phyloP scores from a whole-genome alignment of 2,888 invertebrate genomes.

The Agriopis marginaria region DNA sequence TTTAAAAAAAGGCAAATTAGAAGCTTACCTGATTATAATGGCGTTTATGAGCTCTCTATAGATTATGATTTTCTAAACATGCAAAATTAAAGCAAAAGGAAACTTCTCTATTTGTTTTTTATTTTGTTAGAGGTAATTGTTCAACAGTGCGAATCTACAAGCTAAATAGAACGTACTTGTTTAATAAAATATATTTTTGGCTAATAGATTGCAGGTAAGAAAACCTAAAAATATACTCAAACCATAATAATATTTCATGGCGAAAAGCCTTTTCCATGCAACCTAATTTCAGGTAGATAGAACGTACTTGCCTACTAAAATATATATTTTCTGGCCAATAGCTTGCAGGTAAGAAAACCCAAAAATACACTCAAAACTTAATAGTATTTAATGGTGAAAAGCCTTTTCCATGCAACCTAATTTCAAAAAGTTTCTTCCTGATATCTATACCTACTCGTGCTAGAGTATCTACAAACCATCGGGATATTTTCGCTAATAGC shows the following conservation, averaged over 20 bases:
- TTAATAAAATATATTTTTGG: too few relatives aligned
- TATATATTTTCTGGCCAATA: background rate
- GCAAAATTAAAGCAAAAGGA: too few relatives aligned
- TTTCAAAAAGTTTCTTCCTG: background rate
- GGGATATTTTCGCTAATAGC: slow-evolving; percentile 44
- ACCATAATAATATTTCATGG: background rate
- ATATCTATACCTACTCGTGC: slow-evolving; percentile 3
- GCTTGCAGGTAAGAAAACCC: background rate
- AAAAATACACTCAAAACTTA: background rate
- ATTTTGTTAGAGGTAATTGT: too few relatives aligned
- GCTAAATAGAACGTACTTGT: too few relatives aligned
- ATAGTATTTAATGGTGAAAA: background rate
- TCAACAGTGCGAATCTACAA: too few relatives aligned
- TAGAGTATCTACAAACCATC: slow-evolving; percentile 30
- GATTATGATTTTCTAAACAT: too few relatives aligned
- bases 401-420: background rate
- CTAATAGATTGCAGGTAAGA: background rate
- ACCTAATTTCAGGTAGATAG: slow-evolving; percentile 3
- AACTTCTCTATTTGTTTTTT: too few relatives aligned
- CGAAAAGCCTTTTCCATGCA: background rate
- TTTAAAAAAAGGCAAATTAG: background rate
- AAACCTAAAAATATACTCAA: background rate
- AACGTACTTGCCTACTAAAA: too few relatives aligned
- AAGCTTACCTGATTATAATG: too few relatives aligned
- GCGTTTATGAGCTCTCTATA: too few relatives aligned